Percentiles rank a stretch among this genome's conserved stretches.
Evolutionary conservation across 53 echinoderm and acorn worm genomes (phyloP).

Genomic region (Echinarachnius parma): DNA sequence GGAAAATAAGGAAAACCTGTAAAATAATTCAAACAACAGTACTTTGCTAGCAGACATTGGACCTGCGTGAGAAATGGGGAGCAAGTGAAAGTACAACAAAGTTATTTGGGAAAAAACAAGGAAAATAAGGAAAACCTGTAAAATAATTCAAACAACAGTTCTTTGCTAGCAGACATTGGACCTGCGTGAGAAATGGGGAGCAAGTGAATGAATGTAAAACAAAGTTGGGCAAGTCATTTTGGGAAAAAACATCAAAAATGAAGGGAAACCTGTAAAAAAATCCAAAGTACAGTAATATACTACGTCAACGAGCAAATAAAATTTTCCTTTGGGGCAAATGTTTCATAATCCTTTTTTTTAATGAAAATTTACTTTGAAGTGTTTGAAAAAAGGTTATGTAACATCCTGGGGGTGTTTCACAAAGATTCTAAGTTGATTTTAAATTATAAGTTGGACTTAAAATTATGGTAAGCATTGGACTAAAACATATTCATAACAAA

Average conservation of each 20-base stretch:
- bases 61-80: not conserved
- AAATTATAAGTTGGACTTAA: too few relatives aligned
- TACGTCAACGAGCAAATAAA: too few relatives aligned
- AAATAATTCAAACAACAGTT: not conserved
- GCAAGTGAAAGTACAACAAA: not conserved
- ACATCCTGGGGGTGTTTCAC: too few relatives aligned
- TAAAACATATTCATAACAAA: too few relatives aligned
- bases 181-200: not conserved
- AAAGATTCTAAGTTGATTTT: too few relatives aligned
- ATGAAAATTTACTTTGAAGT: too few relatives aligned
- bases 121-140: not conserved
- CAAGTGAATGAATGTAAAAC: not conserved
- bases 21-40: not conserved
- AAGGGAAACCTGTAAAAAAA: not conserved
- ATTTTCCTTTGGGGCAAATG: too few relatives aligned
- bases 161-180: conserved; percentile 23
- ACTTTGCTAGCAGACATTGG: conserved; percentile 25
- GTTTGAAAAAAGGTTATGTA: too few relatives aligned
- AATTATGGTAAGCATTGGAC: too few relatives aligned
- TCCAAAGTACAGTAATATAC: not conserved
- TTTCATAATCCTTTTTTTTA: too few relatives aligned
- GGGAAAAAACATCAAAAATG: not conserved
- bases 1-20: not conserved
- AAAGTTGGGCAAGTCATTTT: too few relatives aligned
- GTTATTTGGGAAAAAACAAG: not conserved